Base-by-base conservation (phyloP, 2,888 invertebrate genomes). In the Aquatica leii region DNA sequence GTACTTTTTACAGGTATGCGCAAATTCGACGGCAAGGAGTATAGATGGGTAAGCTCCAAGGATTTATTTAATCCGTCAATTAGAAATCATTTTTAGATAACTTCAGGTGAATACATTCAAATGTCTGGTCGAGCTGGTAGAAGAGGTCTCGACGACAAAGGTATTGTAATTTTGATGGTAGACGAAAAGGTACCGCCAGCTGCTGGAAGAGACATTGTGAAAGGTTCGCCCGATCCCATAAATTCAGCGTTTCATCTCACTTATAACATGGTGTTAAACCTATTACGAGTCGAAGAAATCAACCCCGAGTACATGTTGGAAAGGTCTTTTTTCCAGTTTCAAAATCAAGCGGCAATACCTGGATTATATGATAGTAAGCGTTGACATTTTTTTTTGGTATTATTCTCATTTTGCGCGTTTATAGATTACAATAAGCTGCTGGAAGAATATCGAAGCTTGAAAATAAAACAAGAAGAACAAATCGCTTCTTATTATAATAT, bases 291-390 rank as follows among this genome's bases (percentile, higher is more conserved):
- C 0, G 99, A 99, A 82, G 99, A 98, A 84, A 98, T 99, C 58
- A 98, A 99, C 84, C 99, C 99, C 0, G 98, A 99, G 81, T 99
- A 96, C 78, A 98, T 99, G 97, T 84, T 99, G 77, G 98, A 98
- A 78, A 86, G 97, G 67, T 97, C 97, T 72, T 99, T 99, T 84
- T 97, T 91, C 82, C 99, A 99, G 82, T 99, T 99, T 78, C 99
- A 99, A 84, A 99, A 98, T 83, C 98, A 97, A 82, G 90, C 97
- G 0, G 88, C 92, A 12, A 95, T 99, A 75, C 99, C 99, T 0
- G 90, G 90, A 43, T 86, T 98, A 11, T 90, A 92, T 76, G 90
- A 95, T 69, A 89, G 95, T 94, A 83, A 85, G 88, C 84, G 69
- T 46, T 59, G 50, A 43, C n/a, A n/a, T n/a, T n/a, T 55, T 1